phyloP scores from a whole-genome alignment of 2,888 invertebrate species.

The Morpho deidamia region DNA sequence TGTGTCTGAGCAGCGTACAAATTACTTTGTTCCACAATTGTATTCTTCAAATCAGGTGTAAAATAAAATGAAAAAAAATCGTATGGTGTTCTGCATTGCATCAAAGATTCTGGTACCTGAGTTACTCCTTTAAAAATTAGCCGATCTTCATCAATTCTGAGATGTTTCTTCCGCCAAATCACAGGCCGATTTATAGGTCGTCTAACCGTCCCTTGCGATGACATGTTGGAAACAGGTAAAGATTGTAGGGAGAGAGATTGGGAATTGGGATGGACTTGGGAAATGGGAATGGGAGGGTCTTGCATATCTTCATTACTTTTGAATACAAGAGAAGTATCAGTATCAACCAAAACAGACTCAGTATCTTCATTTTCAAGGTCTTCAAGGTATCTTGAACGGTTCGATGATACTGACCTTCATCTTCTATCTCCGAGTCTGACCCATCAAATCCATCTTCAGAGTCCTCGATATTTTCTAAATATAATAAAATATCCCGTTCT shows the following conservation, averaged over 20 bases:
- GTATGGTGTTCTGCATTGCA: slow-evolving; percentile 34
- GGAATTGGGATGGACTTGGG: no score
- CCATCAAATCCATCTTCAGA: slow-evolving; percentile 36
- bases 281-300: slow-evolving; percentile 34
- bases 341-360: slow-evolving; percentile 32
- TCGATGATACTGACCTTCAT: slow-evolving; percentile 36
- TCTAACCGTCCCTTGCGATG: slow-evolving; percentile 34
- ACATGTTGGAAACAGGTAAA: no score
- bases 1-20: slow-evolving; percentile 35
- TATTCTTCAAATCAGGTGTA: slow-evolving; percentile 33
- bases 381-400: slow-evolving; percentile 34
- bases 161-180: slow-evolving; percentile 37
- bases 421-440: slow-evolving; percentile 36
- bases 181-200: slow-evolving; percentile 37
- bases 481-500: slow-evolving; percentile 35
- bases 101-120: slow-evolving; percentile 32
- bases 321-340: slow-evolving; percentile 33
- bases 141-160: slow-evolving; percentile 33
- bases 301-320: slow-evolving; percentile 32
- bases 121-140: slow-evolving; percentile 35
- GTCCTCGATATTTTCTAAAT: slow-evolving; percentile 30
- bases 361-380: slow-evolving; percentile 33
- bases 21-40: slow-evolving; percentile 35
- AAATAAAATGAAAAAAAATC: slow-evolving; percentile 35
- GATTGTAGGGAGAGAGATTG: no score